Evolutionary conservation across 2,888 invertebrate genomes (phyloP).

Genomic region (Zelleria hepariella): DNA sequence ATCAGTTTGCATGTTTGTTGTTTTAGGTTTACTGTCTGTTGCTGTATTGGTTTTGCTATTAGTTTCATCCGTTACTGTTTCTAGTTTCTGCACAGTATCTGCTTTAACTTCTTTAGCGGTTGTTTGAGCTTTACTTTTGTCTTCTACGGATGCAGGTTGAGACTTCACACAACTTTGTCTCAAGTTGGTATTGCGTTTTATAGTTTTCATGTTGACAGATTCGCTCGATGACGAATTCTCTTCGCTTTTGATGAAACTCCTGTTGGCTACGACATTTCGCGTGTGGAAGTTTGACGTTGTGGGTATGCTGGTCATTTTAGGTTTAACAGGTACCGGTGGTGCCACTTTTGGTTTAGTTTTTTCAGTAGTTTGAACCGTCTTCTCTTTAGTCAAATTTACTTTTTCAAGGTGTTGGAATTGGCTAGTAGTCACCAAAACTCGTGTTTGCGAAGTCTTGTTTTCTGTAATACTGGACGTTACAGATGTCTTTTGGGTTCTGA

Average conservation of each 20-base stretch:
- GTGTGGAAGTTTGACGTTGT: conserved; percentile 24
- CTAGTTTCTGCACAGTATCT: conserved; percentile 17
- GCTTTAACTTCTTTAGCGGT: neutral
- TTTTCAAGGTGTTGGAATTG: conserved; percentile 26
- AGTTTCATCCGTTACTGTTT: conserved; percentile 16
- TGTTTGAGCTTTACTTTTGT: conserved; percentile 19
- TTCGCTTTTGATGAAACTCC: conserved; percentile 25
- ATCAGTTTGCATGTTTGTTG: neutral
- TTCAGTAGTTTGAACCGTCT: conserved; percentile 21
- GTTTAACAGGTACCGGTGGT: conserved; percentile 78
- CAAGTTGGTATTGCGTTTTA: conserved; percentile 35
- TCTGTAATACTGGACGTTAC: conserved; percentile 31
- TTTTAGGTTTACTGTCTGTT: neutral
- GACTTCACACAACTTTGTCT: conserved; percentile 26
- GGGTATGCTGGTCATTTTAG: conserved; percentile 50
- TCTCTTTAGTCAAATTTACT: conserved; percentile 14
- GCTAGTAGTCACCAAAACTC: conserved; percentile 27
- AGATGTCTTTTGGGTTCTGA: conserved; percentile 36
- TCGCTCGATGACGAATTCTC: conserved; percentile 40
- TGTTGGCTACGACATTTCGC: conserved; percentile 20
- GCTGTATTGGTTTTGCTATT: neutral
- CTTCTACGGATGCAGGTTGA: conserved; percentile 31
- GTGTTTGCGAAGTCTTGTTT: conserved; percentile 29
- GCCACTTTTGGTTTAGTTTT: conserved; percentile 66
- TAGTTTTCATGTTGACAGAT: conserved; percentile 38